Conservation (phyloP, 2,888 invertebrate species). For the Mimas tiliae region DNA sequence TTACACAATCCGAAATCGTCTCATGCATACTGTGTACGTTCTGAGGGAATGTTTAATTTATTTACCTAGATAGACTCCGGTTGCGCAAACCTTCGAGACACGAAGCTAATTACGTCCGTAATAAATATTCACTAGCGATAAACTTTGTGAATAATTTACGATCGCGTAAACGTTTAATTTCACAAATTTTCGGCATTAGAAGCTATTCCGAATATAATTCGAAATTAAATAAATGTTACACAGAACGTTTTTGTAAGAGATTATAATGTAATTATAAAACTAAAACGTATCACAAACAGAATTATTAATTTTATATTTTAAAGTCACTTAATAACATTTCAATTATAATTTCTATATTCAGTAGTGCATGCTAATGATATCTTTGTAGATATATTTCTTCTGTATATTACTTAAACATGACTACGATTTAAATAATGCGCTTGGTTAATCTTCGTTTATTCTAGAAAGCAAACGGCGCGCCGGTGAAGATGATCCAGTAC, state of each 20-base stretch:
- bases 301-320: background rate
- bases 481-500: too few relatives aligned
- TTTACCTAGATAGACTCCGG: slow-evolving; percentile 56
- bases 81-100: slow-evolving; percentile 67
- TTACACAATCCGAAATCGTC: slow-evolving; percentile 48
- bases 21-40: slow-evolving; percentile 46
- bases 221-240: slow-evolving; percentile 3
- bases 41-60: slow-evolving; percentile 65
- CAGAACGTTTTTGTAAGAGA: background rate
- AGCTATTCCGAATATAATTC: slow-evolving; percentile 37
- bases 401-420: too few relatives aligned
- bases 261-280: background rate
- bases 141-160: slow-evolving; percentile 76
- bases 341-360: too few relatives aligned
- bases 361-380: too few relatives aligned
- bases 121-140: slow-evolving; percentile 79
- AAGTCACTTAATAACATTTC: background rate
- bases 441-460: too few relatives aligned
- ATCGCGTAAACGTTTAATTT: slow-evolving; percentile 72
- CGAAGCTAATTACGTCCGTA: slow-evolving; percentile 74
- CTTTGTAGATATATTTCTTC: too few relatives aligned
- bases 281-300: background rate
- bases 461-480: too few relatives aligned
- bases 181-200: slow-evolving; percentile 49
- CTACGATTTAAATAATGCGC: too few relatives aligned